Evolutionary conservation across 2,888 invertebrate genomes (phyloP).

Genomic region (Flexamia atlantica): DNA sequence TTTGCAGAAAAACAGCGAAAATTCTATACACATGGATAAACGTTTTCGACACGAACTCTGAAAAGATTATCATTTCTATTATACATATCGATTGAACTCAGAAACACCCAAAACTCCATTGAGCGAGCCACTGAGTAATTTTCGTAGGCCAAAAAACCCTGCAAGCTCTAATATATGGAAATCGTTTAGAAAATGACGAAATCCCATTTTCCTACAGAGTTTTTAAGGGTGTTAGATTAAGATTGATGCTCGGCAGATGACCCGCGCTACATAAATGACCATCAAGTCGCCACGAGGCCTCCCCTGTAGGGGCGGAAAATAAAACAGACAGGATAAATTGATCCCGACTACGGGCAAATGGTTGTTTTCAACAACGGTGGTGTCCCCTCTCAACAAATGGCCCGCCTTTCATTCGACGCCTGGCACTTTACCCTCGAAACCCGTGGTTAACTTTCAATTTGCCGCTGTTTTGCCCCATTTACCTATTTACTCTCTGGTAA

Average conservation of each 20-base stretch:
- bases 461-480: background rate
- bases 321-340: constrained; percentile 19
- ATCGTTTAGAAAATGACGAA: no score
- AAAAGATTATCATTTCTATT: no score
- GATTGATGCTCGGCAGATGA: constrained; percentile 5
- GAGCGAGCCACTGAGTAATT: no score
- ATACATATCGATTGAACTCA: no score
- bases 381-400: constrained; percentile 5
- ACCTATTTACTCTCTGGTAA: background rate
- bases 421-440: background rate
- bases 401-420: background rate
- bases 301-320: background rate
- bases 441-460: background rate
- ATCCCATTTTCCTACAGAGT: background rate
- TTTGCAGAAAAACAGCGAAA: no score
- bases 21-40: no score
- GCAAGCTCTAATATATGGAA: no score
- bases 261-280: constrained; percentile 6
- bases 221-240: background rate
- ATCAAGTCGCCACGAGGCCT: constrained; percentile 16
- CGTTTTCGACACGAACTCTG: no score
- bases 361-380: constrained; percentile 7
- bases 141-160: no score
- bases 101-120: no score
- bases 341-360: constrained; percentile 3